A percentile compares a stretch with the other conserved stretches of the same genome.
Conservation (phyloP, 2,113 vertebrate genomes). For the Cettia cetti region DNA sequence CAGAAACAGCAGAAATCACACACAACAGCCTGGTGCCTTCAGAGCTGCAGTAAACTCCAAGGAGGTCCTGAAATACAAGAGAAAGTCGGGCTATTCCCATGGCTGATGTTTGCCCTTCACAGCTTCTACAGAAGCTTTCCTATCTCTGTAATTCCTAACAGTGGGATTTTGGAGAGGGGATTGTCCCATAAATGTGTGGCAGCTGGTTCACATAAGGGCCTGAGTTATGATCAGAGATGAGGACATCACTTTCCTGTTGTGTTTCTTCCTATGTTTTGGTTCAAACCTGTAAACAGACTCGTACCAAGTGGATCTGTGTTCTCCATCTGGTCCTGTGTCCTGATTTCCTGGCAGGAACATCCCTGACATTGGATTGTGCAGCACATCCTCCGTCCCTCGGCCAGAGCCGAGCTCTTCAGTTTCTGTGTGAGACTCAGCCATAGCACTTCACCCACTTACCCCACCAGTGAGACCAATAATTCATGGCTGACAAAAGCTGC, state of each 20-base stretch:
- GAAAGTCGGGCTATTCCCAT: not conserved
- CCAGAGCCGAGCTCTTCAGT: not conserved
- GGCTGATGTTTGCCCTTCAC: not conserved
- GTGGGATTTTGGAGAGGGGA: not conserved
- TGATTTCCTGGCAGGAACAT: slow-evolving; percentile 35
- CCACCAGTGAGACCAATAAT: not conserved
- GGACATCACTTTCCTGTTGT: not conserved
- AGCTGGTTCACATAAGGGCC: slow-evolving; percentile 5
- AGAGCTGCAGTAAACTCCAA: not conserved
- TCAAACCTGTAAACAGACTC: slow-evolving; percentile 28
- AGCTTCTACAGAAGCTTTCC: not conserved
- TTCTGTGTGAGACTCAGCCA: not conserved
- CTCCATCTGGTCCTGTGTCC: slow-evolving; percentile 8
- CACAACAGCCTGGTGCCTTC: not conserved
- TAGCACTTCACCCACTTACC: not conserved
- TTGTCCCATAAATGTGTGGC: not conserved
- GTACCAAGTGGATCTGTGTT: not conserved
- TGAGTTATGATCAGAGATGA: not conserved
- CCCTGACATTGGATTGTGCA: not conserved
- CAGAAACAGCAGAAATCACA: not conserved
- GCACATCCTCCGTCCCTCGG: rapidly evolving
- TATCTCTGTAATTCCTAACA: not conserved
- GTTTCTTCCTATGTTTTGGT: not conserved
- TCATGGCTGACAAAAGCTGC: not conserved
- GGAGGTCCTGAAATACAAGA: not conserved